Evolutionary conservation across 2,888 invertebrate genomes (phyloP).

Genomic region (Agonopterix subpropinquella): DNA sequence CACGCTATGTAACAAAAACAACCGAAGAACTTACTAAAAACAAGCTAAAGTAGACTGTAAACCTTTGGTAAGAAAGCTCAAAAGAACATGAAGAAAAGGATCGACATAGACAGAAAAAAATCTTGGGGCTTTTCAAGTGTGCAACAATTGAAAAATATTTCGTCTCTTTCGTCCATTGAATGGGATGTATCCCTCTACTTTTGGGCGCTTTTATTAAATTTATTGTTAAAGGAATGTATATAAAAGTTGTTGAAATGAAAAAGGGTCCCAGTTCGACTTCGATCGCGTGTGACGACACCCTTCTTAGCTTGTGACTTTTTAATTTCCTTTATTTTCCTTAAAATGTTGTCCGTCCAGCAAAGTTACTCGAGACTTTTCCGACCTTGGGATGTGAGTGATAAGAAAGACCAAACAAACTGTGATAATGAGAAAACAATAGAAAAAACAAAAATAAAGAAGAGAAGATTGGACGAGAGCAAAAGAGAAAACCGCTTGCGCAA

Average conservation of each 20-base stretch:
- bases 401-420: slow-evolving; percentile 22
- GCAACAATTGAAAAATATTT: slow-evolving; percentile 75
- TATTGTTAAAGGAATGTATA: slow-evolving; percentile 73
- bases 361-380: slow-evolving; percentile 75
- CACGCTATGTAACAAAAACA: slow-evolving; percentile 25
- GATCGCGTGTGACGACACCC: slow-evolving; percentile 46
- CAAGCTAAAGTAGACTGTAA: slow-evolving; percentile 14
- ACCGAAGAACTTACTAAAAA: slow-evolving; percentile 16
- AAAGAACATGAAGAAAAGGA: slow-evolving; percentile 10
- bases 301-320: slow-evolving; percentile 9
- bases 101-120: slow-evolving; percentile 23
- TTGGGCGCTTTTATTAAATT: slow-evolving; percentile 69
- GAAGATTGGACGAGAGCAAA: slow-evolving; percentile 39
- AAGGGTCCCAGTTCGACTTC: slow-evolving; percentile 60
- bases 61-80: slow-evolving; percentile 17
- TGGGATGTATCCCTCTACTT: slow-evolving; percentile 62
- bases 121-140: slow-evolving; percentile 41
- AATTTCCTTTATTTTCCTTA: slow-evolving; percentile 9
- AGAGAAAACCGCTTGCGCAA: slow-evolving; percentile 60
- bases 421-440: slow-evolving; percentile 20
- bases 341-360: slow-evolving; percentile 56
- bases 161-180: slow-evolving; percentile 71
- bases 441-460: slow-evolving; percentile 34
- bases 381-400: slow-evolving; percentile 76
- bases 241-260: slow-evolving; percentile 68